Evolutionary conservation across 2,888 invertebrate species (phyloP), one percentile per base, ranked within the genome.

Genomic region (Caenorhabditis becei): DNA sequence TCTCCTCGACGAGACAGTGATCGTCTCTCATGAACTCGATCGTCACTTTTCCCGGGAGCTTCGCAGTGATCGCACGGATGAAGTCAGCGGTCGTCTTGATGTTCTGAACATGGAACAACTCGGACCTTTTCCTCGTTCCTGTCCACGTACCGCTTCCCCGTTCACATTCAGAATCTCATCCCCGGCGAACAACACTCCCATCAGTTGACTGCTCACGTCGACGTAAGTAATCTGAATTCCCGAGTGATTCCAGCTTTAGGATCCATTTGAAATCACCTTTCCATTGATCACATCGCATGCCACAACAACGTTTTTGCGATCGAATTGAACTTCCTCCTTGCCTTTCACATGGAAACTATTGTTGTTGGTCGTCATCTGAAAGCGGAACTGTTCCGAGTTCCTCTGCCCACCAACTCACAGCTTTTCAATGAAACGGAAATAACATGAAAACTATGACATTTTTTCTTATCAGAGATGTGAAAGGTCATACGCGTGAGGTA

Each of bases 11-110:
- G 23, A 82, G 81, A 58, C 85, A 86, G 58, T 83, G 80, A 56
- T 87, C 87, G 66, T 87, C 86, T 37, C 87, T 80, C 56, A 82
- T 77, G 49, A 82, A 81, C 44, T 81, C 82, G 69, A 86, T 81
- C 11, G 59, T 44, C 24, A 84, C 67, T 75, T 86, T 84, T 37
- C 86, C 86, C 4, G 83, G 83, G n/a, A 69, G 20, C 24, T 75
- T 71, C 2, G 75, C 37, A 23, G 51, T 53, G 41, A 82, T 63
- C n/a, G 77, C 78, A 14, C 63, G 58, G 37, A 70, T 79, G 77
- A 85, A 78, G 28, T 83, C 83, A 24, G 80, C 78, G 1, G 82
- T 80, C 23, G 77, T 83, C 49, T 72, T 74, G 62, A 85, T 75
- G 16, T 75, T 80, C 83, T 83, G 67, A 32, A 82, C 53, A 1